Evolutionary conservation across 2,113 vertebrate species (phyloP).

Genomic region (Mesocricetus auratus): DNA sequence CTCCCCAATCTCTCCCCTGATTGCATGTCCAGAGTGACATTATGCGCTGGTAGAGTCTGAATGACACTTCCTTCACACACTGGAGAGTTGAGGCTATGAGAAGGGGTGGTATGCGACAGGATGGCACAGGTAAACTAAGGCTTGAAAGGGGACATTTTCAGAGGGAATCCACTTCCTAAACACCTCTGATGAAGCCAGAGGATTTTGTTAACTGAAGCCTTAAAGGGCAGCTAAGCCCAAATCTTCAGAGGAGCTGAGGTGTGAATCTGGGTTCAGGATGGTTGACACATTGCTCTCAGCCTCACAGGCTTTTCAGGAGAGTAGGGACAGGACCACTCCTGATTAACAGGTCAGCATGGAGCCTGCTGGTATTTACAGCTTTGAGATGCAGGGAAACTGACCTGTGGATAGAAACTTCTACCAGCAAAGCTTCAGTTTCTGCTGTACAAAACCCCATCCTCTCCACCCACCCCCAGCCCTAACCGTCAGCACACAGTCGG

Average conservation of each 20-base stretch:
- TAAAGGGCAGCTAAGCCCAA: background rate
- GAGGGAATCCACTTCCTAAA: background rate
- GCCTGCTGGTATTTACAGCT: background rate
- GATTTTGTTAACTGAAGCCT: background rate
- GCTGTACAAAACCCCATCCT: background rate
- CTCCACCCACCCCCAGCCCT: background rate
- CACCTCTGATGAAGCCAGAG: background rate
- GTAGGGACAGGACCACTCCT: background rate
- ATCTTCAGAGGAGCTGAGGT: background rate
- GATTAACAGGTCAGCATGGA: background rate
- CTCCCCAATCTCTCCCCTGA: background rate
- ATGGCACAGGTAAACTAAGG: background rate
- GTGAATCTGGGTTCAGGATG: too few relatives aligned
- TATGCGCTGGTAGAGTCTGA: background rate
- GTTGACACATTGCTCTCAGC: background rate
- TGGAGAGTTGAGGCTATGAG: too few relatives aligned
- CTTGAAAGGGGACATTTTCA: background rate
- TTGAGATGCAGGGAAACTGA: fast-evolving
- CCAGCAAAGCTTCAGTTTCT: background rate
- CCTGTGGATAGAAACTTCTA: background rate
- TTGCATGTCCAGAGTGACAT: background rate
- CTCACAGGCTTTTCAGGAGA: background rate
- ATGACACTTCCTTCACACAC: background rate
- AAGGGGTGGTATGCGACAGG: background rate
- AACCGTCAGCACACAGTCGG: background rate